Percentiles rank a stretch among this genome's conserved stretches.
Evolutionary conservation across 2,797 vertebrate genomes (phyloP).

Genomic region (Choloepus didactylus): DNA sequence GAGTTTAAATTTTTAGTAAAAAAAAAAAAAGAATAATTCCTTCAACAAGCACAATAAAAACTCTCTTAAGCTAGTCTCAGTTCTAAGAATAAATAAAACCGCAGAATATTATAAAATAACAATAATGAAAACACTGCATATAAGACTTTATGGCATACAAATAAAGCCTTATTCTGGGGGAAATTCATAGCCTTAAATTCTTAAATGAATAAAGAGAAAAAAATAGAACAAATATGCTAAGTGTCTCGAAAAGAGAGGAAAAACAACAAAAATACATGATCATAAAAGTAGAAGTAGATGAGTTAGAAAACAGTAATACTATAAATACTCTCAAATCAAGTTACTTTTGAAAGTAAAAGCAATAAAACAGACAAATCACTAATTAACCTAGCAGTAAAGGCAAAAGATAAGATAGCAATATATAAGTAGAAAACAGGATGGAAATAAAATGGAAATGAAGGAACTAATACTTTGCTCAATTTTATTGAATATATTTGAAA

Average conservation of each 20-base stretch:
- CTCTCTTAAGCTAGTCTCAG: neutral
- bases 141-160: neutral
- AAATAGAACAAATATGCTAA: neutral
- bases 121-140: neutral
- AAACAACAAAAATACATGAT: neutral
- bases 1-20: neutral
- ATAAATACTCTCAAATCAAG: neutral
- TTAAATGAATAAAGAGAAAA: neutral
- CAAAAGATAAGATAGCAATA: neutral
- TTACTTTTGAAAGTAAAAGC: neutral
- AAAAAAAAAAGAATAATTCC: neutral
- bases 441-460: neutral
- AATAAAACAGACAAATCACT: neutral
- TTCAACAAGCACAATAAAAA: neutral
- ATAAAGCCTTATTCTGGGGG: neutral
- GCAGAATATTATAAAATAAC: neutral
- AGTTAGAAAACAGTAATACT: neutral
- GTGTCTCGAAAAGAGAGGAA: neutral
- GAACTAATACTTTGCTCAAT: neutral
- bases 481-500: neutral
- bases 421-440: neutral
- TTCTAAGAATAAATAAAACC: neutral
- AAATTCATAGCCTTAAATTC: neutral
- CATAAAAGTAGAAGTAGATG: too few species aligned
- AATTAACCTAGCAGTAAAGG: neutral